Evolutionary conservation across 1,140 invertebrate species (phyloP).

Genomic region (Adelges cooleyi): DNA sequence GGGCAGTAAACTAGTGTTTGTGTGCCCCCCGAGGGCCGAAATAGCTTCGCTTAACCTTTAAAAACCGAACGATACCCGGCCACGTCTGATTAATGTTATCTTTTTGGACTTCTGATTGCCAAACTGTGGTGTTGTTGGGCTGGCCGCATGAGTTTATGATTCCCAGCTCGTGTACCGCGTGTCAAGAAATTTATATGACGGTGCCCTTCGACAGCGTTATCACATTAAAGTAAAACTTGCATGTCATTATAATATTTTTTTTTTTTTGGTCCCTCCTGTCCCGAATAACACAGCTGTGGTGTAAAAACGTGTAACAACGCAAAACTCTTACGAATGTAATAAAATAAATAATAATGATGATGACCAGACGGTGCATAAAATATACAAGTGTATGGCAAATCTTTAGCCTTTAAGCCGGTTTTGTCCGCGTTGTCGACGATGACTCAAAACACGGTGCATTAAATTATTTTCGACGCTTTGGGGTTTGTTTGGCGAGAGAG

Average conservation of each 20-base stretch:
- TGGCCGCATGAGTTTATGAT: neutral
- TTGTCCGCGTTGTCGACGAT: neutral
- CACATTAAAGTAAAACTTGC: neutral
- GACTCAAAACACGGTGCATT: neutral
- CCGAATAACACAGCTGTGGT: too few relatives aligned
- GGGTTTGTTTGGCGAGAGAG: neutral
- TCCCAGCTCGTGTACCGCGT: neutral
- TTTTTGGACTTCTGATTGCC: neutral
- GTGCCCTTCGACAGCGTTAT: neutral
- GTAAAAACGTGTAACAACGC: too few relatives aligned
- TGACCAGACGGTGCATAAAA: too few relatives aligned
- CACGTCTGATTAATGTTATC: conserved; percentile 22
- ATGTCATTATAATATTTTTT: neutral
- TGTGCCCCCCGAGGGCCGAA: neutral
- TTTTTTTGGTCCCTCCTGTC: neutral
- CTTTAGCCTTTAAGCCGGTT: too few relatives aligned
- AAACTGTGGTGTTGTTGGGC: neutral
- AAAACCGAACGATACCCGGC: conserved; percentile 2
- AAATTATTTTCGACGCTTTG: conserved; percentile 5
- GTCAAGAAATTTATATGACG: neutral
- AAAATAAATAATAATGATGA: too few relatives aligned
- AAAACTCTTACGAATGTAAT: too few relatives aligned
- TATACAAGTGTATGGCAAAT: too few relatives aligned
- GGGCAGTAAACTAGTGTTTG: conserved; percentile 10
- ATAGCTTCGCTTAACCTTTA: conserved; percentile 2